Evolutionary conservation across 2,113 vertebrate species (phyloP).

Genomic region (Elachura formosa): DNA sequence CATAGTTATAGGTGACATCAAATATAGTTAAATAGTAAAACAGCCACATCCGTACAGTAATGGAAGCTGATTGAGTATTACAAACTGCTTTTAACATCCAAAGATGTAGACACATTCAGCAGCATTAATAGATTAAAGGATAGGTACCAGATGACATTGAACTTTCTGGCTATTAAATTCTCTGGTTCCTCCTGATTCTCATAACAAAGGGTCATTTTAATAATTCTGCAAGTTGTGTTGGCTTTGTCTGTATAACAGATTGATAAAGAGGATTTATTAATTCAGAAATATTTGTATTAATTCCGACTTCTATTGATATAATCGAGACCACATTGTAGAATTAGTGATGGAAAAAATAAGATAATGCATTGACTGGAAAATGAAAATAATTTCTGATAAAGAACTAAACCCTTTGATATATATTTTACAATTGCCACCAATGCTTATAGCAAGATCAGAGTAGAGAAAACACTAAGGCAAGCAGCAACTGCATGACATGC

Average conservation of each 20-base stretch:
- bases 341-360: slow-evolving; percentile 81
- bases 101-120: background rate
- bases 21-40: slow-evolving; percentile 6
- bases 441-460: slow-evolving; percentile 4
- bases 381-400: slow-evolving; percentile 72
- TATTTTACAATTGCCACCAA: slow-evolving; percentile 36
- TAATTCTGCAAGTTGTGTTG: slow-evolving; percentile 67
- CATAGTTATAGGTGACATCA: background rate
- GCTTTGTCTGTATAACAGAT: slow-evolving; percentile 77
- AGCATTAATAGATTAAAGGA: slow-evolving; percentile 54
- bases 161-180: slow-evolving; percentile 69
- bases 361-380: slow-evolving; percentile 78
- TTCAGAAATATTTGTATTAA: slow-evolving; percentile 69
- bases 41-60: slow-evolving; percentile 16
- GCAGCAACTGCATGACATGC: background rate
- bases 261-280: slow-evolving; percentile 76
- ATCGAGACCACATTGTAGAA: slow-evolving; percentile 73
- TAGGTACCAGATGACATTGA: slow-evolving; percentile 64
- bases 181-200: slow-evolving; percentile 48
- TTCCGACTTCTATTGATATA: slow-evolving; percentile 67
- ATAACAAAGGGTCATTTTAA: slow-evolving; percentile 77
- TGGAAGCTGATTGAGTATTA: slow-evolving; percentile 8
- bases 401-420: slow-evolving; percentile 54
- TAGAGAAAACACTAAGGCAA: background rate
- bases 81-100: slow-evolving; percentile 38